Conservation (phyloP, 1,140 invertebrate species). For the Brachionus rotundiformis region DNA sequence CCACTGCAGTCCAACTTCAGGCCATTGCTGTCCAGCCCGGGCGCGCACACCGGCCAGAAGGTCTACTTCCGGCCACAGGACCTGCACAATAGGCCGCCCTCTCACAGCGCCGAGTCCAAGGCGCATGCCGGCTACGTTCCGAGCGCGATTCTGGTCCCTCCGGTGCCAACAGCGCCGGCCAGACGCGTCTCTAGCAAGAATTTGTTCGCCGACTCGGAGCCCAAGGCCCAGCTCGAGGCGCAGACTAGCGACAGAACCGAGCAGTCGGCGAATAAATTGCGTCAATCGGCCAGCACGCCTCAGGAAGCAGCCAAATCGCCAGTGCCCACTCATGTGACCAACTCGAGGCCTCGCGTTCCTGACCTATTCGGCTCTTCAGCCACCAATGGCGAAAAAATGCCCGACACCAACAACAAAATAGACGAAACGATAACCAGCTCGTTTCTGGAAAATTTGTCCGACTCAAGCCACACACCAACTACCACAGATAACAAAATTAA, state of each 20-base stretch:
- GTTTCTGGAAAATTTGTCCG: conserved; percentile 3
- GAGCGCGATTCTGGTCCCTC: not conserved
- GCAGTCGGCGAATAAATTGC: not conserved
- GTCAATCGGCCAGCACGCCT: not conserved
- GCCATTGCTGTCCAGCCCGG: not conserved
- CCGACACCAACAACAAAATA: not conserved
- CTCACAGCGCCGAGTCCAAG: not conserved
- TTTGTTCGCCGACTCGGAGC: not conserved
- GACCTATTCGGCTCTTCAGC: no score
- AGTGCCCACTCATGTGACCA: no score
- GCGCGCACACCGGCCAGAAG: not conserved
- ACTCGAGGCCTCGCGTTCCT: no score
- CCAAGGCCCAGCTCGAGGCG: not conserved
- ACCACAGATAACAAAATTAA: not conserved
- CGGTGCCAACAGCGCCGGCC: not conserved
- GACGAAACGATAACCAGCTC: not conserved
- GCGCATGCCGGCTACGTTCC: not conserved
- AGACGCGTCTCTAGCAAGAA: not conserved
- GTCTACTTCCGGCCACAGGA: conserved; percentile 16
- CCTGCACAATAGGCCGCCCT: not conserved
- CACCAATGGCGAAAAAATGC: no score
- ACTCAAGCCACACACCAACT: not conserved
- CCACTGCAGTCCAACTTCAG: conserved; percentile 39
- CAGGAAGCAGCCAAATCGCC: not conserved
- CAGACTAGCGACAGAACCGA: not conserved